Base-by-base conservation (phyloP, 2,797 vertebrate species). In the Cirrhinus molitorella region DNA sequence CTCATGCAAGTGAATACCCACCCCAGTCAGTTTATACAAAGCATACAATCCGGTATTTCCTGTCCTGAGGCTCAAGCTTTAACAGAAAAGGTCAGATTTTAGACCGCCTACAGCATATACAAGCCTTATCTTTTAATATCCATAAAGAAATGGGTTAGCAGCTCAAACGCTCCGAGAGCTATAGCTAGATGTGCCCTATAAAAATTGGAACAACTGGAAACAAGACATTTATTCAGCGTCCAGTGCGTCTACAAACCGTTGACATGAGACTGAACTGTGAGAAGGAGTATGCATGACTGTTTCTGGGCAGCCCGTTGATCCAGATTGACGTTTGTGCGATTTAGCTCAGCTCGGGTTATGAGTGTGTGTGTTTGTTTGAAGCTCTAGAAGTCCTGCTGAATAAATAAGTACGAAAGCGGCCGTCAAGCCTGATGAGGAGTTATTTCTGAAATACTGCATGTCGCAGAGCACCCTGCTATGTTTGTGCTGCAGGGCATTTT, bases 351-450 rank as follows among this genome's bases (percentile, higher is more conserved):
- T 59, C 25, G 21, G 70, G 21, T 31, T 65, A 19, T 37, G 61
- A 49, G 23, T 45, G 55, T 43, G 80, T 72, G 72, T 73, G 73
- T 76, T 88, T 91, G 90, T 87, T 28, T 90, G 88, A 88, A 89
- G 91, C 89, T 90, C 91, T 91, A 45, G 45, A 73, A 73, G 51
- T 85, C 76, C 51, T 37, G 59, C 51, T 88, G 90, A 88, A 92
- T 92, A 76, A 92, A 93, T 91, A 92, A 93, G 89, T 91, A 92
- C 90, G 91, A 88, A 89, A 88, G 89, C 89, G 90, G 92, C 94
- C 92, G 92, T 93, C 93, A 95, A 91, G 91, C 92, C 80, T 77
- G 91, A 92, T 93, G 91, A 91, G 92, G 91, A 91, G 92, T 93
- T 92, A 90, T 83, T 79, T 66, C 66, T 89, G 90, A 93, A 93